Evolutionary conservation across 2,113 vertebrate genomes (phyloP).

Genomic region (Physeter macrocephalus): DNA sequence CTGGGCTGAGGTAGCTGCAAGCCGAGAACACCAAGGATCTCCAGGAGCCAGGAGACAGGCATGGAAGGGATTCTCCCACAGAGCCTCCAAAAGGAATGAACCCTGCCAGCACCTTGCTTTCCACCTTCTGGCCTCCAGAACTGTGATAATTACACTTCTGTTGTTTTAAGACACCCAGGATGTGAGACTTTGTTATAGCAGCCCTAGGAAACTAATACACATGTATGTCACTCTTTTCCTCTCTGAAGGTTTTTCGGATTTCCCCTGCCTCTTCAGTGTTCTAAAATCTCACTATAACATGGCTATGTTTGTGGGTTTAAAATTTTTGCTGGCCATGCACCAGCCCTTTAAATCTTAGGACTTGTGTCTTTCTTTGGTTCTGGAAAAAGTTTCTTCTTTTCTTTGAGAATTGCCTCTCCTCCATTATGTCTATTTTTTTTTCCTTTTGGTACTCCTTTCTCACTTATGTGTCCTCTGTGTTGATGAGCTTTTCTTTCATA

Average conservation of each 20-base stretch:
- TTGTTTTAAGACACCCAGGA: not conserved
- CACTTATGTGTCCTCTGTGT: not conserved
- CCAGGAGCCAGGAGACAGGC: not conserved
- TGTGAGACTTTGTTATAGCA: not conserved
- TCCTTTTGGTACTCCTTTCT: not conserved
- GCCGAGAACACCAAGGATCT: not conserved
- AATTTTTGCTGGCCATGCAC: not conserved
- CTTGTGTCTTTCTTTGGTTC: not conserved
- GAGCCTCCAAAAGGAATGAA: not conserved
- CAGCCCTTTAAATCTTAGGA: not conserved
- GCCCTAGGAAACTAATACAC: not conserved
- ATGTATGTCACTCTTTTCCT: too few species aligned
- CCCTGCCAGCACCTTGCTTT: not conserved
- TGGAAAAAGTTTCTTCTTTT: not conserved
- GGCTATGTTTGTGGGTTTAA: not conserved
- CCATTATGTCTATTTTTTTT: not conserved
- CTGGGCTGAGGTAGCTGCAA: accelerated
- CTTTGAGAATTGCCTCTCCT: not conserved
- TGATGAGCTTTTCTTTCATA: not conserved
- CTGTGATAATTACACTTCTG: not conserved
- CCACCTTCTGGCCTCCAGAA: not conserved
- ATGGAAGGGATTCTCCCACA: accelerated
- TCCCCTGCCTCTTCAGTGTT: not conserved
- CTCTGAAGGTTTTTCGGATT: not conserved
- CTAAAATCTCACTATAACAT: not conserved